A percentile compares a stretch with the other conserved stretches of the same genome.
These are phyloP conservation scores for Natrix natrix DNA, from an alignment of 2,797 vertebrate genomes.

Conservation along the genomic window DNA sequence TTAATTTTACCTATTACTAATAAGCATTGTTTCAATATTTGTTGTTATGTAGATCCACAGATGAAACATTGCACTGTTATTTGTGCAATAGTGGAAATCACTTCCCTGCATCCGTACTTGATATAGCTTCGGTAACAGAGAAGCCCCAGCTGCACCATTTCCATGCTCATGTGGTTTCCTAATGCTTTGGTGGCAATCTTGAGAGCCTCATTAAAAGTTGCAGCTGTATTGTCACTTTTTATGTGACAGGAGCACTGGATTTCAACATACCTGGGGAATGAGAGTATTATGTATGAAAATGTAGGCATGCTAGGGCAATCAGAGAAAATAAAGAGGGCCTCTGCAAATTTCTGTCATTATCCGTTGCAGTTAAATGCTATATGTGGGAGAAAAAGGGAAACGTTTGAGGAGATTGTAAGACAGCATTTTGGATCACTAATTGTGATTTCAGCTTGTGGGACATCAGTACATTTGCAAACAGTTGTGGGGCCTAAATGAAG, in stretches of 20 bases:
- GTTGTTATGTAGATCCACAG: not conserved
- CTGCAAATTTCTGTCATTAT: not conserved
- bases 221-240: not conserved
- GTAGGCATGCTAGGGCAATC: not conserved
- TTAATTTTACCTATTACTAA: not conserved
- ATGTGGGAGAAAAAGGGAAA: not conserved
- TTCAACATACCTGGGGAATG: not conserved
- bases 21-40: not conserved
- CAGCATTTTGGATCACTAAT: not conserved
- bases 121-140: not conserved
- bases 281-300: not conserved
- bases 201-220: not conserved
- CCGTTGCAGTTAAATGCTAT: not conserved
- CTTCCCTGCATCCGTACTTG: not conserved
- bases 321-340: not conserved
- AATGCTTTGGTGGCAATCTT: not conserved
- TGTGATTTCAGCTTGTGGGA: not conserved
- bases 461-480: not conserved
- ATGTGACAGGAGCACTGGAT: not conserved
- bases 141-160: not conserved
- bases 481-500: not conserved
- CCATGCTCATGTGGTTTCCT: not conserved
- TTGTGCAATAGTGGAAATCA: not conserved
- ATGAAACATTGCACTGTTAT: not conserved
- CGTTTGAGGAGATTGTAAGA: not conserved